A percentile compares a stretch with the other conserved stretches of the same genome.
Conservation (phyloP, 2,888 invertebrate genomes). For the Crepidodera aurea region DNA sequence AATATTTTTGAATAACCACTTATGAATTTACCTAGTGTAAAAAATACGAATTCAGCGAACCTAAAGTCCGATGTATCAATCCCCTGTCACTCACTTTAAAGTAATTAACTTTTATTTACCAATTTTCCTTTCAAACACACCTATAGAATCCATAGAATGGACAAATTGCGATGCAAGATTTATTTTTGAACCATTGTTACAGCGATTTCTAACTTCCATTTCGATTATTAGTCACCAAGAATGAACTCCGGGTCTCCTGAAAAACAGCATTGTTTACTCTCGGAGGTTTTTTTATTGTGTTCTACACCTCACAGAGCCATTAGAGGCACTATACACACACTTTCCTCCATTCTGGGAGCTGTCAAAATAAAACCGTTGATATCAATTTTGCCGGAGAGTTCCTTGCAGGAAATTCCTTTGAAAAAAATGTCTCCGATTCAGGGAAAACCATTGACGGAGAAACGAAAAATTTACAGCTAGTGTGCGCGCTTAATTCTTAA, state of each 20-base stretch:
- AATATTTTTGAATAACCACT: too few relatives aligned
- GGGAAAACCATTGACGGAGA: not conserved
- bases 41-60: too few relatives aligned
- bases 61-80: too few relatives aligned
- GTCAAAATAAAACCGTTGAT: slow-evolving; percentile 29
- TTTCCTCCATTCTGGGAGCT: slow-evolving; percentile 20
- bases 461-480: too few relatives aligned
- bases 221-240: slow-evolving; percentile 7
- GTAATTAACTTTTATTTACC: too few relatives aligned
- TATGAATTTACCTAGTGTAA: too few relatives aligned
- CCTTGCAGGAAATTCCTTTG: slow-evolving; percentile 7
- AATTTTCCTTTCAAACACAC: too few relatives aligned
- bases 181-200: not conserved
- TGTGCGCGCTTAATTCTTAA: too few relatives aligned
- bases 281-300: slow-evolving; percentile 18
- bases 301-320: slow-evolving; percentile 17
- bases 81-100: too few relatives aligned
- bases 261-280: slow-evolving; percentile 15
- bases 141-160: too few relatives aligned
- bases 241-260: not conserved
- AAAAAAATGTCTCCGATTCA: slow-evolving; percentile 21
- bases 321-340: slow-evolving; percentile 25
- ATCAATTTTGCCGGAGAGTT: slow-evolving; percentile 21
- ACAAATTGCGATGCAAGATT: too few relatives aligned
- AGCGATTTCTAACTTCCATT: not conserved